Conservation (phyloP, 2,888 invertebrate genomes). For the Drosophila anomalata region DNA sequence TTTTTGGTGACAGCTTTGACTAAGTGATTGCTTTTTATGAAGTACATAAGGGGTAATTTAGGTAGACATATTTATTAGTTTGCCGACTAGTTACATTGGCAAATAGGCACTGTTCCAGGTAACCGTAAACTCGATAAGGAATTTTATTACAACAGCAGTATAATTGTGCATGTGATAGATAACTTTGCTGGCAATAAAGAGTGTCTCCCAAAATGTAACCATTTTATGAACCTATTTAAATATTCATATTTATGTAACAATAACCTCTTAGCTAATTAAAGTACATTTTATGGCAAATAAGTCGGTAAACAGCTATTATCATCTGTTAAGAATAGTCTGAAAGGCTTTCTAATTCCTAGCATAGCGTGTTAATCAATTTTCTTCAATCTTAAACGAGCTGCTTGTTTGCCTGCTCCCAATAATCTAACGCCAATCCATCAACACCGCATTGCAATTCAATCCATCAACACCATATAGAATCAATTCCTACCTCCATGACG, state of each 20-base stretch:
- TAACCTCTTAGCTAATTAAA: background rate
- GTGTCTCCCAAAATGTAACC: background rate
- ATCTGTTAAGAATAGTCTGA: background rate
- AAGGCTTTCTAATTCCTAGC: background rate
- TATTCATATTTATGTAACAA: background rate
- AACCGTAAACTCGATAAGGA: background rate
- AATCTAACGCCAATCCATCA: conserved; percentile 42
- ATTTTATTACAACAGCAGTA: background rate
- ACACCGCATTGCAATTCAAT: conserved; percentile 36
- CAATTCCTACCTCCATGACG: conserved; percentile 14
- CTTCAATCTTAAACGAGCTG: conserved; percentile 20
- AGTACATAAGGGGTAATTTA: background rate
- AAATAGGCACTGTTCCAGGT: background rate
- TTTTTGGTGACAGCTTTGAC: conserved; percentile 39
- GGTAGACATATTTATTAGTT: background rate
- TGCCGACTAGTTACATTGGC: conserved; percentile 1
- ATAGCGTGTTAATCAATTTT: conserved; percentile 29
- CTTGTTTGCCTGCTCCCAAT: conserved; percentile 35
- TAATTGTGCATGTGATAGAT: background rate
- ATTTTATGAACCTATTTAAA: background rate
- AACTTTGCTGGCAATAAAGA: background rate
- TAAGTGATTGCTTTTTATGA: conserved; percentile 21
- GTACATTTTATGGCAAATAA: background rate
- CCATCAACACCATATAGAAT: conserved; percentile 37
- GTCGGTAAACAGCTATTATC: background rate